Evolutionary conservation across 2,888 invertebrate genomes (phyloP).

Genomic region (Hirtodrosophila cameraria): DNA sequence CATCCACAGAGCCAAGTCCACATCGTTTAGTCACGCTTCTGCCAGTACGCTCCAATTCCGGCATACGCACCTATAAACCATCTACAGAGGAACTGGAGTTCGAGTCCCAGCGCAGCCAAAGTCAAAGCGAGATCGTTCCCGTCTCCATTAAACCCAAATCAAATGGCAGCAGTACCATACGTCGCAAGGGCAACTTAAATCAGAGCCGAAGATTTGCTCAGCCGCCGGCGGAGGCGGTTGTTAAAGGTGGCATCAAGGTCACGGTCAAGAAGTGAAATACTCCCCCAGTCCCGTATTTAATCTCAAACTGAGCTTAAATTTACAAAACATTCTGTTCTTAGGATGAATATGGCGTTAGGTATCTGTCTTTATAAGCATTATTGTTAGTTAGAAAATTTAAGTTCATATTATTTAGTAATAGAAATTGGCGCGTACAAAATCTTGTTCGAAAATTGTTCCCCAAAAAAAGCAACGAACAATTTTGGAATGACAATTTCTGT

Average conservation of each 20-base stretch:
- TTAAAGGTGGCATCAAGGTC: conserved; percentile 82
- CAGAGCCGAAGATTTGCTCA: conserved; percentile 76
- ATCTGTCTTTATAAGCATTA: conserved; percentile 1
- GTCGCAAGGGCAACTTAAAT: conserved; percentile 60
- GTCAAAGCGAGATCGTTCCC: conserved; percentile 48
- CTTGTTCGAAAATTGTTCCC: conserved; percentile 74
- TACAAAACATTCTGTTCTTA: neutral
- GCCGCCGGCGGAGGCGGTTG: conserved; percentile 82
- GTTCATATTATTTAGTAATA: conserved; percentile 18
- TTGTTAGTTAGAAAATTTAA: conserved; percentile 44
- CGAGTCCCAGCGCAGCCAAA: conserved; percentile 54
- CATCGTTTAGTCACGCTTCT: conserved; percentile 87
- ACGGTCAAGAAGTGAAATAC: conserved; percentile 66
- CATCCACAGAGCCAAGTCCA: conserved; percentile 77
- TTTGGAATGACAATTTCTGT: conserved; percentile 69
- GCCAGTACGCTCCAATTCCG: conserved; percentile 92
- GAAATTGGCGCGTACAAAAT: conserved; percentile 42
- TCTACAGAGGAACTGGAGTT: conserved; percentile 24
- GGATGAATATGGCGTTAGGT: neutral
- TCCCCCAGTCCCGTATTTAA: conserved; percentile 1
- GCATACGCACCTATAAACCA: conserved; percentile 89
- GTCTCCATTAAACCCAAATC: conserved; percentile 66
- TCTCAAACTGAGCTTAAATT: conserved; percentile 45
- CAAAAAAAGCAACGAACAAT: conserved; percentile 50
- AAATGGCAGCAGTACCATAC: conserved; percentile 32